Percentiles rank a stretch among this genome's conserved stretches.
These are phyloP conservation scores for Passer montanus DNA, from an alignment of 2,113 vertebrate genomes.

Conservation along the genomic window DNA sequence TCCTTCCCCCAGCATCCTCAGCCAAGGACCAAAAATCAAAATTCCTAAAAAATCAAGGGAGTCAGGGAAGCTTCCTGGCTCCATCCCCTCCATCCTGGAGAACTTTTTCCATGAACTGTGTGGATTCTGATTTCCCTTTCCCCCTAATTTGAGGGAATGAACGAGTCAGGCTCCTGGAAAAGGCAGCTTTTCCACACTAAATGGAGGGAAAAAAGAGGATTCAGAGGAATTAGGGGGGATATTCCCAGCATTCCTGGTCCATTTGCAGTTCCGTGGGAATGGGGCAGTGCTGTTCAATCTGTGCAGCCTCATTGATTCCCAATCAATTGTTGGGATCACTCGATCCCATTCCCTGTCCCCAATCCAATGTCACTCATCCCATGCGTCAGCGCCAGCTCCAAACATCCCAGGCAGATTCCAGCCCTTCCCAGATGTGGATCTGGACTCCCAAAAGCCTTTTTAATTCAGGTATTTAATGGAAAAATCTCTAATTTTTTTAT, in stretches of 20 bases:
- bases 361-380: background rate
- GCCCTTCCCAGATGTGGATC: background rate
- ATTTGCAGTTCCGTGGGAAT: background rate
- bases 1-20: background rate
- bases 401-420: background rate
- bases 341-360: accelerated
- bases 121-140: background rate
- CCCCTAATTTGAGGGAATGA: background rate
- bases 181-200: background rate
- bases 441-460: background rate
- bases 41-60: background rate
- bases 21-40: background rate
- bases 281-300: background rate
- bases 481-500: background rate
- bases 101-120: background rate
- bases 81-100: background rate
- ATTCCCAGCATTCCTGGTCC: background rate
- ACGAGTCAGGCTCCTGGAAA: background rate
- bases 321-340: background rate
- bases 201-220: background rate
- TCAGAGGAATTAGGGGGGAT: background rate
- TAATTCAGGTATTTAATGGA: background rate
- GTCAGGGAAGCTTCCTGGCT: accelerated
- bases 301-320: background rate
- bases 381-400: accelerated